These are phyloP conservation scores for Denticeps clupeoides DNA, from an alignment of 2,797 vertebrate species.

Conservation along the genomic window DNA sequence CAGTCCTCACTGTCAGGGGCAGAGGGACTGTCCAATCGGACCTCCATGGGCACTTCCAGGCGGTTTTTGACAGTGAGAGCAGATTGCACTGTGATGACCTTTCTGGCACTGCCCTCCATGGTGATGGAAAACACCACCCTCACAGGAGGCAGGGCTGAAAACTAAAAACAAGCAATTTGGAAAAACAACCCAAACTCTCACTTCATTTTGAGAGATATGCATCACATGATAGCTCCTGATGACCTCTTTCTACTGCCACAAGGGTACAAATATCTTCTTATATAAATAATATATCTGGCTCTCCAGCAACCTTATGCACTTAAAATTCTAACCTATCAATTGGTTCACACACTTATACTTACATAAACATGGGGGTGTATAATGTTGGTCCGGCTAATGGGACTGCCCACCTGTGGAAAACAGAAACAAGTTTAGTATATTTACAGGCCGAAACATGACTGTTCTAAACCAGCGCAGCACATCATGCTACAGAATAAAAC, in stretches of 20 bases:
- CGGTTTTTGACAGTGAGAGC: slow-evolving; percentile 88
- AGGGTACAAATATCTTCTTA: not conserved
- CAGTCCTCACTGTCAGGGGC: slow-evolving; percentile 92
- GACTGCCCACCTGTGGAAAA: slow-evolving; percentile 79
- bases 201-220: not conserved
- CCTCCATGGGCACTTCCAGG: slow-evolving; percentile 84
- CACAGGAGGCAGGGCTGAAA: slow-evolving; percentile 89
- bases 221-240: too few relatives aligned
- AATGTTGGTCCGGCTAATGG: slow-evolving; percentile 87
- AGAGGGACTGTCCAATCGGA: slow-evolving; percentile 87
- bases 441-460: not conserved
- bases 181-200: not conserved
- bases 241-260: too few relatives aligned
- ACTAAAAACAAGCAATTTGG: slow-evolving; percentile 51
- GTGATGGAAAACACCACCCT: slow-evolving; percentile 91
- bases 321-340: too few relatives aligned
- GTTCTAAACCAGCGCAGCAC: not conserved
- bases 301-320: too few relatives aligned
- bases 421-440: not conserved
- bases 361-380: slow-evolving; percentile 98
- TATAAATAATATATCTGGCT: too few relatives aligned
- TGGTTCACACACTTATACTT: slow-evolving; percentile 44
- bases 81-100: slow-evolving; percentile 90
- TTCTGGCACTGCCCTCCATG: slow-evolving; percentile 91
- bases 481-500: not conserved